Base-by-base conservation (phyloP, 1,140 invertebrate species). In the Tribolium madens region DNA sequence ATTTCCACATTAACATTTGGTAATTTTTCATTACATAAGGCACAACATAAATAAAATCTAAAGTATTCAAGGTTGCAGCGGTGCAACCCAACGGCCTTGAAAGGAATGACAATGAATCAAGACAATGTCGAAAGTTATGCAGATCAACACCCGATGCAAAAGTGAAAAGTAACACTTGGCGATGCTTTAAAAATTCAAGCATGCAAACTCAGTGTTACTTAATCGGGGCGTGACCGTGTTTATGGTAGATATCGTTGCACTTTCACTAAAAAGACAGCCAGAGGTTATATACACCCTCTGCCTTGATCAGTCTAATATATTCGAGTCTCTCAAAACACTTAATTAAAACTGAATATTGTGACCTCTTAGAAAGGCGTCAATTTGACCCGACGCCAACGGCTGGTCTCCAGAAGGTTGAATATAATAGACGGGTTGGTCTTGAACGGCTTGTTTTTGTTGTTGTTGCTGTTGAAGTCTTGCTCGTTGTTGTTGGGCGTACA, bases 281-380 rank as follows among this genome's bases (percentile, higher is more conserved):
- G 68, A 71, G 68, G 68, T 71, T 50, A 71, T n/a, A 13, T 71
- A 13, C 31, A 31, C 7, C 36, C 26, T 26, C 26, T 33, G 10
- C 26, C 13, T 26, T 4, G 17, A 64, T 64, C 57, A 64, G 57
- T 64, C 26, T 26, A 18, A 64, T 64, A 14, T n/a, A 21, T 64
- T 64, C 26, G 33, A 64, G 57, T 64, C 57, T 64, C 31, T 64
- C 4, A 10, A 12, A 50, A 33, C 21, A 71, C 69, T 15, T 33
- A 73, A 52, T 85, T 90, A 91, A 84, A 91, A 91, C 78, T 89
- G 88, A 80, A 92, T 89, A 82, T 91, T 91, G 82, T 92, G 91
- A 42, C 91, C 91, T 84, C 93, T 89, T 46, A 95, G 89, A 86
- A 94, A 95, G 36, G 93, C 92, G 83, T 94, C 93, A 82, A 95